Percentiles rank a stretch among this genome's conserved stretches.
Conservation (phyloP, 2,113 vertebrate species). For the Uria lomvia region DNA sequence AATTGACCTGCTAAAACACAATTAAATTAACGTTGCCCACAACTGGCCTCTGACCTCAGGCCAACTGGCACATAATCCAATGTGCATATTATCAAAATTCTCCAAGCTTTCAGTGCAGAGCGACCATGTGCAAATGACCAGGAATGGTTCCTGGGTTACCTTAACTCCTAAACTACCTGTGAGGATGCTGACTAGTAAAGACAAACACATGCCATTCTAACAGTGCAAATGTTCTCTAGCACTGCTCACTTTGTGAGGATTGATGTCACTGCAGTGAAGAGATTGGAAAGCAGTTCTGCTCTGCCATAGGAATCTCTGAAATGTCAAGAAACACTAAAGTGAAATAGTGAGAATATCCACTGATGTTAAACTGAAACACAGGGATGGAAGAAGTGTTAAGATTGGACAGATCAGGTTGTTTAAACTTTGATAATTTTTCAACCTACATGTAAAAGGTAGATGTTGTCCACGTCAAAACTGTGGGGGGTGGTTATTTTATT, state of each 20-base stretch:
- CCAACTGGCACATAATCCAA: background rate
- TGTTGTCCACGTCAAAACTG: background rate
- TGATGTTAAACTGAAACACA: background rate
- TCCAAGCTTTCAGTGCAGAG: background rate
- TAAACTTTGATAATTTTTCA: background rate
- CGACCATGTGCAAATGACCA: background rate
- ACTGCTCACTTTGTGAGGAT: background rate
- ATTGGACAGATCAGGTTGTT: background rate
- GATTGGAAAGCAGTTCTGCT: background rate
- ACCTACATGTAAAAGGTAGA: background rate
- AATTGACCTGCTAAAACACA: background rate
- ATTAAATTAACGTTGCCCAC: background rate
- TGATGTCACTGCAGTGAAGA: background rate
- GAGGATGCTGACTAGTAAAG: background rate
- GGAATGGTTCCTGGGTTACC: background rate
- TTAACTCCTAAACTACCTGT: background rate
- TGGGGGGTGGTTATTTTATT: accelerated
- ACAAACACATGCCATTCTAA: background rate
- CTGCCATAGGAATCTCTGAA: background rate
- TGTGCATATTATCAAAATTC: background rate
- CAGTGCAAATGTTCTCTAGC: background rate
- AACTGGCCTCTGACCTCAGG: background rate
- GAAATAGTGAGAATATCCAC: background rate
- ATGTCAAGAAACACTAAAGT: background rate
- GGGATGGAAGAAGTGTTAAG: background rate